Evolutionary conservation across 2,888 invertebrate genomes (phyloP).

Genomic region (Scaptomyza caliginosa): DNA sequence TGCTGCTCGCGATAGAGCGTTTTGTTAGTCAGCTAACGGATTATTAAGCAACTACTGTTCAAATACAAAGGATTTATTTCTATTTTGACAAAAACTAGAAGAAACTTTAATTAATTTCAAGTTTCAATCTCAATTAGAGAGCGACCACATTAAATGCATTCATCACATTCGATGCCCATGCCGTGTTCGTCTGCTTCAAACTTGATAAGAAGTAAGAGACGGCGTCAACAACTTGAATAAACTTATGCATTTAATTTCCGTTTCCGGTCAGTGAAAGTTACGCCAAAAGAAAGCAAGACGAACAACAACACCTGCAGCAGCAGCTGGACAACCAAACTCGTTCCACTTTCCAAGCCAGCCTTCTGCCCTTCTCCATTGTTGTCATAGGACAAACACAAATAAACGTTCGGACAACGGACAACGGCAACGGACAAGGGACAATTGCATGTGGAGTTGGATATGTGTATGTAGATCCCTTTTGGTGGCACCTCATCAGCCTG

Average conservation of each 20-base stretch:
- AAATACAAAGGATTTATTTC: neutral
- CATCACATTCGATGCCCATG: conserved; percentile 7
- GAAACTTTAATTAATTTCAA: conserved; percentile 3
- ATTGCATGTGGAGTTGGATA: conserved; percentile 22
- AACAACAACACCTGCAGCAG: conserved; percentile 51
- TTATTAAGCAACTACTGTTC: neutral
- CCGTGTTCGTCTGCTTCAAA: conserved; percentile 20
- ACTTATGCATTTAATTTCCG: conserved; percentile 80
- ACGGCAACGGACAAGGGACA: conserved; percentile 46
- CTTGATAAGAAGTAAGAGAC: conserved; percentile 48
- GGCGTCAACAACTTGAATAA: conserved; percentile 43
- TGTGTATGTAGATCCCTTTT: conserved; percentile 7
- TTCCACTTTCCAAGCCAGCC: no score
- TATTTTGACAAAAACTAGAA: neutral
- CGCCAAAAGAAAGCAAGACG: conserved; percentile 57
- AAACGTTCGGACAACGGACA: conserved; percentile 57
- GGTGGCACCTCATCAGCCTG: conserved; percentile 6
- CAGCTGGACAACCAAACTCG: conserved; percentile 33
- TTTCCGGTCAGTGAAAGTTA: conserved; percentile 78
- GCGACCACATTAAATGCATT: neutral
- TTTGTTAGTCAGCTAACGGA: conserved; percentile 14
- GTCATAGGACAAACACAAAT: conserved; percentile 71
- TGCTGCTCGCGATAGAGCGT: conserved; percentile 27
- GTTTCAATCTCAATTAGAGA: neutral
- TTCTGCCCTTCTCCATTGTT: conserved; percentile 51